phyloP scores from a whole-genome alignment of 1,140 invertebrate genomes.

The Pachyrhynchus sulphureomaculatus region DNA sequence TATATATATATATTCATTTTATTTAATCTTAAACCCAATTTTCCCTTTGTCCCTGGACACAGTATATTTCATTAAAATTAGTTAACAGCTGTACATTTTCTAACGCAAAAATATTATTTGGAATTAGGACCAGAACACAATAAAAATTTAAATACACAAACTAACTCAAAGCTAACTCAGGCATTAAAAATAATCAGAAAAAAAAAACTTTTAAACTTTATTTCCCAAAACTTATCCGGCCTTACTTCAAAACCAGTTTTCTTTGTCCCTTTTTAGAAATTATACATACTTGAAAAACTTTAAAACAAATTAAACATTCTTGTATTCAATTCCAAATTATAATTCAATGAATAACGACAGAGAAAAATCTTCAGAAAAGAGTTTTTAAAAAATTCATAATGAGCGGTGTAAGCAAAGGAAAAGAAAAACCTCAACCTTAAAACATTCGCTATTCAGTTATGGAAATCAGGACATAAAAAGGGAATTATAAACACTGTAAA shows the following conservation, averaged over 20 bases:
- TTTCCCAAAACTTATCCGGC: no score
- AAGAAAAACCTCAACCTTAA: conserved; percentile 35
- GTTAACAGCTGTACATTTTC: no score
- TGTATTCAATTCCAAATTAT: conserved; percentile 29
- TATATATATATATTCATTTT: no score
- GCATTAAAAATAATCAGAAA: no score
- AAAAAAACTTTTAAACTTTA: neutral
- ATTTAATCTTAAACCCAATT: no score
- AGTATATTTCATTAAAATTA: no score
- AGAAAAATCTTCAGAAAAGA: conserved; percentile 35
- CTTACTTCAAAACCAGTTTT: no score
- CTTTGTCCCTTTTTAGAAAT: conserved; percentile 21
- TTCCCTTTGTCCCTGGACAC: no score
- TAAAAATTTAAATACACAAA: no score
- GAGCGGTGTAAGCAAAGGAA: conserved; percentile 32
- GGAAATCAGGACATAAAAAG: conserved; percentile 50
- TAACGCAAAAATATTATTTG: no score
- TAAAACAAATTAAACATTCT: conserved; percentile 28
- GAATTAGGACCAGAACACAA: no score
- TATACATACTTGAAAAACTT: conserved; percentile 25
- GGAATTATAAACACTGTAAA: conserved; percentile 53
- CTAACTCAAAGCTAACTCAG: no score
- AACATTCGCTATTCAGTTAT: conserved; percentile 47
- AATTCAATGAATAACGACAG: conserved; percentile 43
- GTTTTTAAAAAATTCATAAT: conserved; percentile 45